Percentiles rank a stretch among this genome's conserved stretches.
phyloP scores from a whole-genome alignment of 2,797 vertebrate species.

The Lophius americanus region DNA sequence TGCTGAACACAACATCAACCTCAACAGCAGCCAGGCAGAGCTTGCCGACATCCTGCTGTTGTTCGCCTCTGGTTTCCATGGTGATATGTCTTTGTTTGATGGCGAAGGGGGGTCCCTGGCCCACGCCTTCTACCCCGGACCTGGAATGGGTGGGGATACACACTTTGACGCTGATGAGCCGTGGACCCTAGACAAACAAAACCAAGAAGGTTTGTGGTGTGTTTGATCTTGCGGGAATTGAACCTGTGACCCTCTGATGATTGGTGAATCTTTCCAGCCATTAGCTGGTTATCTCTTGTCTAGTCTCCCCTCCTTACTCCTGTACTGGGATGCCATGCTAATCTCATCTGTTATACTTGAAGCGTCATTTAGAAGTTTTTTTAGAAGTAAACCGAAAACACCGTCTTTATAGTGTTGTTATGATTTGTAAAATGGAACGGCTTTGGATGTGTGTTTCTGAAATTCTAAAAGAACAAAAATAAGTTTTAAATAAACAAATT shows the following conservation, averaged over 20 bases:
- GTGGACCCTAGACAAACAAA: slow-evolving; percentile 90
- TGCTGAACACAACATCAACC: slow-evolving; percentile 77
- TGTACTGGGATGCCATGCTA: neutral
- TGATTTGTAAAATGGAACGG: neutral
- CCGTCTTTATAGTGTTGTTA: neutral
- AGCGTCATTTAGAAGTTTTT: too few relatives aligned
- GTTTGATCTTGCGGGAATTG: neutral
- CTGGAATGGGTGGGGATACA: slow-evolving; percentile 93
- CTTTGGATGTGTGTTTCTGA: neutral
- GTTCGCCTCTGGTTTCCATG: slow-evolving; percentile 95
- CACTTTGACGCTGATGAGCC: slow-evolving; percentile 96
- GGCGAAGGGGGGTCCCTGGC: slow-evolving; percentile 95
- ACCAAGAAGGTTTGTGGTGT: slow-evolving; percentile 82
- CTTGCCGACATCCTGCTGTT: slow-evolving; percentile 91
- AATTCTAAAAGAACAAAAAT: neutral
- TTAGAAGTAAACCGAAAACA: too few relatives aligned
- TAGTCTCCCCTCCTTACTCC: neutral
- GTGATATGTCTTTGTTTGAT: slow-evolving; percentile 96
- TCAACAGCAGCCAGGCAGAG: slow-evolving; percentile 78
- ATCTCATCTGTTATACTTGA: too few relatives aligned
- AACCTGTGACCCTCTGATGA: slow-evolving; percentile 1
- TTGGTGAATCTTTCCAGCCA: neutral
- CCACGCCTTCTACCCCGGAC: slow-evolving; percentile 96
- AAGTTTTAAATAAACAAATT: too few relatives aligned
- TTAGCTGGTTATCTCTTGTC: neutral